phyloP scores from a whole-genome alignment of 1,140 invertebrate genomes.

The Pectinophora gossypiella region DNA sequence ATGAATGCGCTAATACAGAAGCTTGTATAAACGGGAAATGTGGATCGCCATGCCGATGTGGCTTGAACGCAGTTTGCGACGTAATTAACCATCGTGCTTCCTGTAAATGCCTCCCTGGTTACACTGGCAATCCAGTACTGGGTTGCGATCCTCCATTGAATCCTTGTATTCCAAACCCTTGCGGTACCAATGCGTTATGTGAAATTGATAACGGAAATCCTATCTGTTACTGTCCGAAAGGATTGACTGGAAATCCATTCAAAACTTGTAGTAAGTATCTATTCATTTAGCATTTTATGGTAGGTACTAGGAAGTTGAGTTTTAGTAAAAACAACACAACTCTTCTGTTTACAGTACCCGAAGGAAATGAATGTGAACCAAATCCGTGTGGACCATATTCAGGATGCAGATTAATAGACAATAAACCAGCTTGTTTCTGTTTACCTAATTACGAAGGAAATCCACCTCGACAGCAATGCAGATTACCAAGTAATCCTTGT shows the following conservation, averaged over 20 bases:
- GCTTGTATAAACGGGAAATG: slow-evolving; percentile 86
- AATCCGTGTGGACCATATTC: slow-evolving; percentile 91
- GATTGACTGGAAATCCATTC: slow-evolving; percentile 93
- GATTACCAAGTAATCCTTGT: slow-evolving; percentile 84
- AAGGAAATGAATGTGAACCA: slow-evolving; percentile 88
- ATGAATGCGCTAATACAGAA: slow-evolving; percentile 81
- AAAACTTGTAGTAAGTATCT: slow-evolving; percentile 90
- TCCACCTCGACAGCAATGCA: slow-evolving; percentile 82
- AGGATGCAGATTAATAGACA: slow-evolving; percentile 83
- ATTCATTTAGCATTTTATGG: neutral
- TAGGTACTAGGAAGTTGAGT: neutral
- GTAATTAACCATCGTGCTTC: slow-evolving; percentile 83
- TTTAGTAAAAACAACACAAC: neutral
- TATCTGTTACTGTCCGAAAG: slow-evolving; percentile 92
- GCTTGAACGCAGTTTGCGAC: slow-evolving; percentile 85
- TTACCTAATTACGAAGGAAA: slow-evolving; percentile 91
- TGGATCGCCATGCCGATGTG: slow-evolving; percentile 85
- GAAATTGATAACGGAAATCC: slow-evolving; percentile 91
- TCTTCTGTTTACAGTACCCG: slow-evolving; percentile 81
- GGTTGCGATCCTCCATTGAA: slow-evolving; percentile 79
- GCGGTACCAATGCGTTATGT: slow-evolving; percentile 88
- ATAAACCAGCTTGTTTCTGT: slow-evolving; percentile 87
- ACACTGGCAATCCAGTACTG: slow-evolving; percentile 81
- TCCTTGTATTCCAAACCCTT: slow-evolving; percentile 89
- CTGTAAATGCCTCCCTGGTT: slow-evolving; percentile 87